Percentiles rank a stretch among this genome's conserved stretches.
Conservation (phyloP, 53 echinoderm and acorn worm genomes). For the Astropecten irregularis region DNA sequence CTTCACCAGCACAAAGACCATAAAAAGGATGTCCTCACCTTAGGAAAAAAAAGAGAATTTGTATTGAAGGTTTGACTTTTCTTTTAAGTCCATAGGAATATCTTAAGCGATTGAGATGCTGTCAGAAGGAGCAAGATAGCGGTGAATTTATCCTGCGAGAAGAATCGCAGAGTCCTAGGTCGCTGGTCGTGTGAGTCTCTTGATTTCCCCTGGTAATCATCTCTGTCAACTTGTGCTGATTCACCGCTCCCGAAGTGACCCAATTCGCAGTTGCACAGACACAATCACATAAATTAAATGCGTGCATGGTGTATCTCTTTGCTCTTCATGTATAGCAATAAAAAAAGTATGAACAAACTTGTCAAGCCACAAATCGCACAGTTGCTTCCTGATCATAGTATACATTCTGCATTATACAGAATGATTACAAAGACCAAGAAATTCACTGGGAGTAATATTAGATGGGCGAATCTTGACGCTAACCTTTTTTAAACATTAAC, state of each 20-base stretch:
- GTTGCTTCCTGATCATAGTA: neutral
- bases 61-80: constrained; percentile 11
- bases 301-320: constrained; percentile 41
- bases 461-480: neutral
- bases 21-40: constrained; percentile 19
- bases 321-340: constrained; percentile 26
- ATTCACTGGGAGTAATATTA: neutral
- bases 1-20: constrained; percentile 27
- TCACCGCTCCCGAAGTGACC: constrained; percentile 56
- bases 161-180: neutral
- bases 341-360: neutral
- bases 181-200: constrained; percentile 12
- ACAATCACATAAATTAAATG: constrained; percentile 62
- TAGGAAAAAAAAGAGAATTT: neutral
- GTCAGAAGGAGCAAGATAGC: constrained; percentile 24
- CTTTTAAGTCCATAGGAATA: neutral
- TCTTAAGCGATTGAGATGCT: constrained; percentile 7
- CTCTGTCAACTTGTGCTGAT: constrained; percentile 59
- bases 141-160: constrained; percentile 14
- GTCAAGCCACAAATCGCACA: neutral
- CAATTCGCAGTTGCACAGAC: constrained; percentile 61
- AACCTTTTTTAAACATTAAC: neutral
- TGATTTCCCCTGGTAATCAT: constrained; percentile 56
- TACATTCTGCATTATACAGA: constrained; percentile 21
- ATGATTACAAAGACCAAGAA: neutral